Evolutionary conservation across 2,113 vertebrate genomes (phyloP), one percentile per base, ranked within the genome.

Genomic region (Corvus cornix): DNA sequence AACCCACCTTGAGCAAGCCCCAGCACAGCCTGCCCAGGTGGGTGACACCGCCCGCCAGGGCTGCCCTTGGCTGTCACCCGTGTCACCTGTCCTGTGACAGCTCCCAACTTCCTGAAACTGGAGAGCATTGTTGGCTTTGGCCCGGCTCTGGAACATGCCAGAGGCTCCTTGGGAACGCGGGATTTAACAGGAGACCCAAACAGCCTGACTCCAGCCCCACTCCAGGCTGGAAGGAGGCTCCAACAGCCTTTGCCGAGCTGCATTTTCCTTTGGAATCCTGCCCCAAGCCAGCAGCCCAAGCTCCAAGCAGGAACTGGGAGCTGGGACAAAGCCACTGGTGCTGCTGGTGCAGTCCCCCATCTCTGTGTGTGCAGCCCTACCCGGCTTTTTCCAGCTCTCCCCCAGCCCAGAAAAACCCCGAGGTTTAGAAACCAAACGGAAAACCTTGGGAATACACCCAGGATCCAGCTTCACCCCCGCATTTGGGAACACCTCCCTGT

Each of bases 71-170:
- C 89, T 37, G 58, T 19, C 59, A 27, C 60, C 60, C 6, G 27
- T 43, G 55, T 39, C 86, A 70, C 93, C 91, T 9, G 24, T 90
- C 49, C 49, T 24, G 49, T 24, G 23, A 27, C 48, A 62, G 80
- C 93, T 93, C 91, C 87, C 70, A 48, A 48, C 84, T 97, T 95
- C 94, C 91, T 93, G 80, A 90, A 93, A 93, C 81, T 67, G 85
- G 95, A 97, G 73, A 64, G 72, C 67, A 28, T 37, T 96, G 90
- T 92, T 97, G 96, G 70, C 94, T 96, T 94, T 93, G 90, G 87
- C 87, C 70, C 3, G 2, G 58, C 77, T 69, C 70, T 68, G 95
- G 62, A 68, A 77, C 8, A 27, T 76, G 59, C 88, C 76, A 6
- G 28, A 64, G 58, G 80, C 87, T 96, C 86, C 81, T 70, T 10